Percentiles rank a stretch among this genome's conserved stretches.
Conservation (phyloP, 1,140 invertebrate species). For the Euura saliciscinereae region DNA sequence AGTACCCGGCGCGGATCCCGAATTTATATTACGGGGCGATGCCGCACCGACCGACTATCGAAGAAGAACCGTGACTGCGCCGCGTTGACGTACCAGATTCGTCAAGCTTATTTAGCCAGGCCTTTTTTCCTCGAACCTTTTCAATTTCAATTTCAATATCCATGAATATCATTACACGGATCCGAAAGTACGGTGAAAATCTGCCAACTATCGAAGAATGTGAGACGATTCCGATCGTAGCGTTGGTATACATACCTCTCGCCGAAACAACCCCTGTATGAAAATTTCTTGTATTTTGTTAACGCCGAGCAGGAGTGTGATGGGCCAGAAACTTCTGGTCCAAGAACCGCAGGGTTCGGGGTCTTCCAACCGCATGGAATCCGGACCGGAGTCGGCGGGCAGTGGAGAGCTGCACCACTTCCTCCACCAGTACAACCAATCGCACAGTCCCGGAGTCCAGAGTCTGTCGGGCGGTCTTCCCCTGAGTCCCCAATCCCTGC, state of each 20-base stretch:
- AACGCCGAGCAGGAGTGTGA: constrained; percentile 44
- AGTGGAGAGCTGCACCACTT: constrained; percentile 62
- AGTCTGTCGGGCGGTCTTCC: constrained; percentile 52
- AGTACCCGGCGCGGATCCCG: constrained; percentile 42
- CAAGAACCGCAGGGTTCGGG: constrained; percentile 51
- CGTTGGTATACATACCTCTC: too few relatives aligned
- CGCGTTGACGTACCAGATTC: neutral
- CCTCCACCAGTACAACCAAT: constrained; percentile 69
- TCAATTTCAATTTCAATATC: neutral
- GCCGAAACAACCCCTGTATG: too few relatives aligned
- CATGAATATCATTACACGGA: neutral
- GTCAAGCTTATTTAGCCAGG: neutral
- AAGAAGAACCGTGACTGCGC: neutral
- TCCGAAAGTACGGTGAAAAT: neutral
- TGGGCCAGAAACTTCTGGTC: constrained; percentile 57
- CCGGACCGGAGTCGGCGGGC: constrained; percentile 60
- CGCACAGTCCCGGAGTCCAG: constrained; percentile 57
- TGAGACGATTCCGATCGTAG: too few relatives aligned
- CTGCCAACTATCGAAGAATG: neutral
- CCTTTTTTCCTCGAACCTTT: neutral
- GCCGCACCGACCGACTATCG: neutral
- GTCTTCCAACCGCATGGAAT: constrained; percentile 64
- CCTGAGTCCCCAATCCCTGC: constrained; percentile 54
- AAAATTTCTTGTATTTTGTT: too few relatives aligned
- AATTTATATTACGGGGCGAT: neutral